Conservation (phyloP, 2,113 vertebrate species). For the Psettodes erumei region DNA sequence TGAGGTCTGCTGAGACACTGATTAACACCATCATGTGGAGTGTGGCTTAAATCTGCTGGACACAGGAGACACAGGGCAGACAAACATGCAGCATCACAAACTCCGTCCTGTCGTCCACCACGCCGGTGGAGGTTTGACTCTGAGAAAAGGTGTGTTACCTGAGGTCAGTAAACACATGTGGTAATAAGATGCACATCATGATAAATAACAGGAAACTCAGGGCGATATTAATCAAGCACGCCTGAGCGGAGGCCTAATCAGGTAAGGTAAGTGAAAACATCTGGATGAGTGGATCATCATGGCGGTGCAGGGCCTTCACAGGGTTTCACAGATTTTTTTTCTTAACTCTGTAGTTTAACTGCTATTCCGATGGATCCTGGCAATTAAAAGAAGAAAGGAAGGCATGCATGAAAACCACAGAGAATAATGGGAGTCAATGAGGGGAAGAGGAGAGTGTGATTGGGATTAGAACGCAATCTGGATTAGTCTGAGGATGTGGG, state of each 20-base stretch:
- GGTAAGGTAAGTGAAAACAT: background rate
- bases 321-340: background rate
- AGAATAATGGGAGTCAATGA: constrained; percentile 46
- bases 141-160: background rate
- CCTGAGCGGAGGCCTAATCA: background rate
- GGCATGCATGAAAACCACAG: constrained; percentile 6
- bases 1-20: constrained; percentile 39
- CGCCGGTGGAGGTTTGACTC: no score
- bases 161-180: background rate
- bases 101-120: no score
- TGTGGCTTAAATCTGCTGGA: constrained; percentile 44
- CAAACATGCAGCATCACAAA: background rate
- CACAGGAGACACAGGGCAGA: background rate
- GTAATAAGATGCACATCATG: background rate
- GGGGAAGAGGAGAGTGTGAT: constrained; percentile 42
- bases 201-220: background rate
- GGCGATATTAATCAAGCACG: background rate
- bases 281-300: background rate
- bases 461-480: constrained; percentile 65
- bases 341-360: background rate
- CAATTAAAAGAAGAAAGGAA: constrained; percentile 1
- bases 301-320: background rate
- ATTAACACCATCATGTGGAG: constrained; percentile 50
- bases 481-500: constrained; percentile 59
- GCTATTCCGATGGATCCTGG: no score